Conservation (phyloP, 1,140 invertebrate genomes). For the Aphaenogaster rudis region DNA sequence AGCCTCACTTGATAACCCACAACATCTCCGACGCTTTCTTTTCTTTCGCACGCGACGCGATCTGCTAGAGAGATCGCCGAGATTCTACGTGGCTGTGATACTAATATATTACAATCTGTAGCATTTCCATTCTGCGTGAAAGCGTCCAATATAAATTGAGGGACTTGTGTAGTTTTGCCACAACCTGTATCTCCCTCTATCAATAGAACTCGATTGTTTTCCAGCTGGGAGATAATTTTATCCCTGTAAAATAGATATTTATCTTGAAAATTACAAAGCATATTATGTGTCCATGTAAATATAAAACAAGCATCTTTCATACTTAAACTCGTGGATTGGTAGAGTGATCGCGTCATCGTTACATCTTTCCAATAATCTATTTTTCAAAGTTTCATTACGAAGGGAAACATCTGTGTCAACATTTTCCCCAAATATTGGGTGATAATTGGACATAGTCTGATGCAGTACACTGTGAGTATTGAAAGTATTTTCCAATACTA, state of each 20-base stretch:
- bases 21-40: conserved; percentile 92
- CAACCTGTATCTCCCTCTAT: conserved; percentile 96
- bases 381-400: background rate
- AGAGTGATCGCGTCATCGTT: background rate
- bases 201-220: conserved; percentile 89
- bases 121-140: conserved; percentile 83
- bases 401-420: background rate
- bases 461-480: background rate
- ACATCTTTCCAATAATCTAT: background rate
- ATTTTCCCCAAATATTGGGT: background rate
- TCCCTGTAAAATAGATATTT: conserved; percentile 65
- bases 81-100: conserved; percentile 96
- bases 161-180: conserved; percentile 96
- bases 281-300: conserved; percentile 15
- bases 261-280: conserved; percentile 10
- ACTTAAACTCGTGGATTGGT: conserved; percentile 71
- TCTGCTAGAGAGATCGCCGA: conserved; percentile 96
- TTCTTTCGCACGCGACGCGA: conserved; percentile 93
- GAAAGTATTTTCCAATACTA: background rate
- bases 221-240: conserved; percentile 75
- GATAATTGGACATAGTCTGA: background rate
- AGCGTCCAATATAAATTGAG: conserved; percentile 96
- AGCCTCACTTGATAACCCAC: conserved; percentile 93
- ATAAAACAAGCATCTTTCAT: conserved; percentile 29
- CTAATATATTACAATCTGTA: conserved; percentile 91